Evolutionary conservation across 30 jellyfish, hydroid and myxozoan genomes (phyloP), one percentile per base, ranked within the genome.

Genomic region (Catostylus mosaicus): DNA sequence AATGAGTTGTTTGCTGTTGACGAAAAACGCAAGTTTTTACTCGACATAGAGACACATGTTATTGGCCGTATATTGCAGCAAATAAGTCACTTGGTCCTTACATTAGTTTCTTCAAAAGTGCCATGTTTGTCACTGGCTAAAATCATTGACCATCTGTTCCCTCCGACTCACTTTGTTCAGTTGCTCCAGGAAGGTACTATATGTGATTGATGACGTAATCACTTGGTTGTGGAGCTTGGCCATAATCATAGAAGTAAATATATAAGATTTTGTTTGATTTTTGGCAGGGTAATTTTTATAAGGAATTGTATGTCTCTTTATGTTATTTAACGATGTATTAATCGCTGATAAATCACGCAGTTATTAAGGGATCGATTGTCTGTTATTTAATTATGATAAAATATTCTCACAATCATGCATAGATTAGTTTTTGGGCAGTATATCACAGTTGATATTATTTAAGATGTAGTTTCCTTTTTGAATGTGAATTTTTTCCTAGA

Each of bases 401-500:
- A 56, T 47, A 63, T 65, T 48, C 62, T 57, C 48, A 23, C 63
- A 67, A 80, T 80, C 91, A 64, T 56, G 36, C 84, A 80, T 66
- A 47, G 91, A 67, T 65, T 61, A 78, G 89, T 62, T 47, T 77
- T 79, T 65, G 78, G 82, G 86, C 86, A 51, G 20, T 75, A 59
- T 75, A 75, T 75, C 86, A 75, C 86, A 75, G 86, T 77, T 77
- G 88, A 77, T 77, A 77, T 77, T 77, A 77, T 77, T 77, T 77
- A 77, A 77, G 65, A 60, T 34, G 56, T 77, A 77, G 88, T 35
- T 77, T 77, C 86, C 47, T 52, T 48, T 75, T 69, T 68, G 71
- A 77, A 59, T 77, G 67, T 60, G 88, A 77, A 77, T 77, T 59
- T 73, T n/a, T 77, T 22, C 73, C 67, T 77, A 75, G 86, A 33